These are phyloP conservation scores for Erebia palarica DNA, from an alignment of 2,888 invertebrate genomes.

Conservation along the genomic window DNA sequence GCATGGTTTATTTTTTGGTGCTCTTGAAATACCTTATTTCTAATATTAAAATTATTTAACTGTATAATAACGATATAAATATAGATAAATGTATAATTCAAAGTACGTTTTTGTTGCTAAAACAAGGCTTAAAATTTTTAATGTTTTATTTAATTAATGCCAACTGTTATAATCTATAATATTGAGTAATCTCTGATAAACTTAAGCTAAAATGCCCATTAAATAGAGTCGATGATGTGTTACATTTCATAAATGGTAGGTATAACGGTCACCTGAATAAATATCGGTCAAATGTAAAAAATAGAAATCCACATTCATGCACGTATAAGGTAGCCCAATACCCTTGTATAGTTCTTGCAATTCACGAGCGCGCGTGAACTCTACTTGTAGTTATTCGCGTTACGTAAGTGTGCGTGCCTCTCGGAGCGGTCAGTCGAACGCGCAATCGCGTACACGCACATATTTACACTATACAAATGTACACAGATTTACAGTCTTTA, in stretches of 20 bases:
- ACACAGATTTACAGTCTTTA: too few species aligned
- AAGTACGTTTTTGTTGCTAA: conserved; percentile 5
- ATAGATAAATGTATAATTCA: conserved; percentile 15
- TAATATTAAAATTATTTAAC: conserved; percentile 16
- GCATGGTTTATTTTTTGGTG: conserved; percentile 29
- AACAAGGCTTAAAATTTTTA: background rate
- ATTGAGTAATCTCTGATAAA: background rate
- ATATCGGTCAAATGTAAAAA: background rate
- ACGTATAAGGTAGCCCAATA: too few species aligned
- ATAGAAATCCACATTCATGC: background rate
- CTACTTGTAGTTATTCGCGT: too few species aligned
- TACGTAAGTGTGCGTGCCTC: too few species aligned
- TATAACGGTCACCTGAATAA: conserved; percentile 4
- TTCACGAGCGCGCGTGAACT: too few species aligned
- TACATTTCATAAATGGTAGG: background rate
- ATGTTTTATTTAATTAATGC: conserved; percentile 10
- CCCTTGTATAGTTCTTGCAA: too few species aligned
- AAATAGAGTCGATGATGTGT: conserved; percentile 1
- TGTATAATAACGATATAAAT: conserved; percentile 8
- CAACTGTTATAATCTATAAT: background rate
- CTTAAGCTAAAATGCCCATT: background rate
- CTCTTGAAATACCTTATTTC: conserved; percentile 28
- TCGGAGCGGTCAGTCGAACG: too few species aligned
- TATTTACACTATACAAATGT: too few species aligned
- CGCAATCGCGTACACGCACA: too few species aligned